Conservation (phyloP, 2,797 vertebrate genomes). For the Loriculus beryllinus region DNA sequence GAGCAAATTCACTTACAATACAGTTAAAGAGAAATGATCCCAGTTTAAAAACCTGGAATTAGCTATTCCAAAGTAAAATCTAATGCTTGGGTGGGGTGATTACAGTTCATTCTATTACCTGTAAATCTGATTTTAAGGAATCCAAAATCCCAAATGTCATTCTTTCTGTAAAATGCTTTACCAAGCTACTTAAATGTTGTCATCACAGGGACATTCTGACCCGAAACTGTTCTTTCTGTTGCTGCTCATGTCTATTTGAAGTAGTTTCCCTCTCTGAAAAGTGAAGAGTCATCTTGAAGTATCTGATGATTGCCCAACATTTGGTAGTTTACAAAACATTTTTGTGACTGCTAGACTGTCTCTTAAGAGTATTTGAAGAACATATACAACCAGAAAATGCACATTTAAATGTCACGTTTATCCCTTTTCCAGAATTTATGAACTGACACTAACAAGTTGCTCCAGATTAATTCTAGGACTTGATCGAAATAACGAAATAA, state of each 20-base stretch:
- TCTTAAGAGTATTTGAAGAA: neutral
- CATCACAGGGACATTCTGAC: neutral
- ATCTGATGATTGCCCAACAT: neutral
- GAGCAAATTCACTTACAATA: neutral
- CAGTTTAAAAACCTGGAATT: conserved; percentile 10
- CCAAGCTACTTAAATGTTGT: neutral
- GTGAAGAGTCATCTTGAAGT: neutral
- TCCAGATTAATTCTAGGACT: neutral
- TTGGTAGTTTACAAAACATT: neutral
- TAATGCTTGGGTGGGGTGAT: conserved; percentile 8
- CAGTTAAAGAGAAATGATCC: conserved; percentile 24
- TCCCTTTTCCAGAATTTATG: neutral
- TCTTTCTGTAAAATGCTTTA: neutral
- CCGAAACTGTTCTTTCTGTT: neutral
- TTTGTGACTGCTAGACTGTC: neutral
- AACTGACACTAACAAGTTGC: neutral
- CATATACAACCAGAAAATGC: neutral
- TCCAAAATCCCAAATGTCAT: neutral
- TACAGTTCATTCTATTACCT: conserved; percentile 19
- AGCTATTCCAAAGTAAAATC: neutral
- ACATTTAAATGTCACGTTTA: neutral
- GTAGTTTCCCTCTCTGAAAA: neutral
- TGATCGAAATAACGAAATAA: neutral
- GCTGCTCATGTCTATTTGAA: neutral
- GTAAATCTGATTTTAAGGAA: conserved; percentile 38